Evolutionary conservation across 2,113 vertebrate genomes (phyloP), one percentile per base, ranked within the genome.

Genomic region (Globicephala melas): DNA sequence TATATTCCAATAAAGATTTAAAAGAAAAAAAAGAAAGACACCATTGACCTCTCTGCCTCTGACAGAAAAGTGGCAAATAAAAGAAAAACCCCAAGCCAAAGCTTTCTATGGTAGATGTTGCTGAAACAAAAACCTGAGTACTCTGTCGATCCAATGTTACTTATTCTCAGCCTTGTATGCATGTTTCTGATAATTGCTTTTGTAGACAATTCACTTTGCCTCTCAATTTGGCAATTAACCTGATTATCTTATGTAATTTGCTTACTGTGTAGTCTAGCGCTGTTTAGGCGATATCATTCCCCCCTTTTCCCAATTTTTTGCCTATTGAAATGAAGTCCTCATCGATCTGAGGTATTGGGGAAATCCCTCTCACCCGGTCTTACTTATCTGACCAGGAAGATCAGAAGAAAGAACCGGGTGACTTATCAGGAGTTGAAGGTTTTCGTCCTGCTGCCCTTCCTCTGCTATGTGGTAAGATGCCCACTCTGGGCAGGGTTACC

Each of bases 161-260:
- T 91, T 95, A 71, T 23, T 80, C 26, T 91, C 70, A 70, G 70
- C 13, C 8, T 84, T 91, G 21, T 71, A 17, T 81, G 50, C 89
- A 23, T 92, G 3, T 68, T 92, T 94, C 62, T 79, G 71, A 68
- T 93, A 41, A 96, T 60, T 84, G 68, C 81, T 85, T 74, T 55
- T 80, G 31, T 50, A 79, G 31, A 83, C 13, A 93, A 85, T 95
- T 93, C 60, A 84, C 21, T 91, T 89, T 82, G 33, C 23, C 60
- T 85, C 53, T 89, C 20, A 82, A 20, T 81, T 91, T 80, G 33
- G 33, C 55, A 94, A 96, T 90, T 87, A 93, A 87, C 20, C n/a
- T 87, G n/a, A 90, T 87, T 81, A 87, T 44, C 26, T 47, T 6
- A 73, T 14, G 28, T 87, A 90, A 89, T 67, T 87, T 92, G 47